A percentile compares a stretch with the other conserved stretches of the same genome.
Conservation (phyloP, 1,140 invertebrate species). For the Oncopodura yosiiana region DNA sequence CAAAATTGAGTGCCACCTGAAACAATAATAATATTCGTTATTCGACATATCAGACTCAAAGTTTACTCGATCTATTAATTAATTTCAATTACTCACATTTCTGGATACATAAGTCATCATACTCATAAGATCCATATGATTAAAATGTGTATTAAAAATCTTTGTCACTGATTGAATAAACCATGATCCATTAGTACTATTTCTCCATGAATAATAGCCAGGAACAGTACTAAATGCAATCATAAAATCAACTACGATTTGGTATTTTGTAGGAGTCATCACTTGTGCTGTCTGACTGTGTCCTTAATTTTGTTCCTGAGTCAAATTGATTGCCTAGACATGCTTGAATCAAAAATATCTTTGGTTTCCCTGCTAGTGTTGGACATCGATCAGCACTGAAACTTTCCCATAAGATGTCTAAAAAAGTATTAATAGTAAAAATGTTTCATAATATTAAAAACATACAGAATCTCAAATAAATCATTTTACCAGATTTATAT, state of each 20-base stretch:
- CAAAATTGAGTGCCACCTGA: constrained; percentile 74
- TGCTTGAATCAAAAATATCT: constrained; percentile 84
- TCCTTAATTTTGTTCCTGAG: constrained; percentile 41
- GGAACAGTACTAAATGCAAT: constrained; percentile 50
- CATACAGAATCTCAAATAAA: no score
- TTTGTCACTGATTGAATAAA: constrained; percentile 84
- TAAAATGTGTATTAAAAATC: constrained; percentile 63
- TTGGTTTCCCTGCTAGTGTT: constrained; percentile 82
- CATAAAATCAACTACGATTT: constrained; percentile 50
- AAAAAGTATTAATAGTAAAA: no score
- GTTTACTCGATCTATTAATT: no score
- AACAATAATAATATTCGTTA: not conserved
- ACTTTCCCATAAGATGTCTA: constrained; percentile 65
- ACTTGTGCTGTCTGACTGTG: constrained; percentile 25
- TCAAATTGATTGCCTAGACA: constrained; percentile 87
- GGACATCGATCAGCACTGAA: constrained; percentile 80
- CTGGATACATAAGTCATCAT: constrained; percentile 78
- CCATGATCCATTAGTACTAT: constrained; percentile 83
- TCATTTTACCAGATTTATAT: no score
- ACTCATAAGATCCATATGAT: constrained; percentile 67
- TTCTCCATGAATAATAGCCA: constrained; percentile 87
- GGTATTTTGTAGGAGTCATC: constrained; percentile 43
- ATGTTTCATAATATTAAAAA: no score
- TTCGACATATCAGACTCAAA: not conserved
- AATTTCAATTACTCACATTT: constrained; percentile 20